Base-by-base conservation (phyloP, 1,140 invertebrate species). In the Scaptodrosophila lebanonensis region DNA sequence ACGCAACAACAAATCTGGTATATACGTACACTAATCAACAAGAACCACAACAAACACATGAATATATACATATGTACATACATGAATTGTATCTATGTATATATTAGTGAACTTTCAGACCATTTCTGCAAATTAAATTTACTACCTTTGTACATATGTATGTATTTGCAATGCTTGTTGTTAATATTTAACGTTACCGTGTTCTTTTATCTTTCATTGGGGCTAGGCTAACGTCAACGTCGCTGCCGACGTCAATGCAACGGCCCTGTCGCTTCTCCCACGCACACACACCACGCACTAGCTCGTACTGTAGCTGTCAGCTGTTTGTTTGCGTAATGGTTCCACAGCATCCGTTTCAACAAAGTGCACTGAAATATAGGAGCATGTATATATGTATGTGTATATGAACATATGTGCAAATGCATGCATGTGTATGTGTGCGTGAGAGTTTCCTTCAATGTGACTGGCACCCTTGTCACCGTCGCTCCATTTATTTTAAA, bases 141-240 rank as follows among this genome's bases (percentile, higher is more conserved):
- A n/a, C n/a, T n/a, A n/a, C n/a, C n/a, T n/a, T n/a, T n/a, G n/a
- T n/a, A n/a, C n/a, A n/a, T n/a, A n/a, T n/a, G n/a, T n/a, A n/a
- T n/a, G n/a, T n/a, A n/a, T n/a, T n/a, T n/a, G n/a, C n/a, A n/a
- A n/a, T n/a, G n/a, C n/a, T n/a, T n/a, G n/a, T n/a, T n/a, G n/a
- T n/a, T n/a, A n/a, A n/a, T n/a, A n/a, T n/a, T n/a, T n/a, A n/a
- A n/a, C n/a, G n/a, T n/a, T n/a, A n/a, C n/a, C n/a, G n/a, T n/a
- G n/a, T n/a, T n/a, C n/a, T n/a, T n/a, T n/a, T n/a, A n/a, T n/a
- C n/a, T n/a, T n/a, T n/a, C n/a, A n/a, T n/a, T n/a, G n/a, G n/a
- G n/a, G n/a, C n/a, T n/a, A n/a, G n/a, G n/a, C n/a, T n/a, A n/a
- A 48, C 52, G 52, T 79, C 66, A 68, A 63, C 73, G 68, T 73